Conservation (phyloP, 2,888 invertebrate species). For the Cephus sareptanus region DNA sequence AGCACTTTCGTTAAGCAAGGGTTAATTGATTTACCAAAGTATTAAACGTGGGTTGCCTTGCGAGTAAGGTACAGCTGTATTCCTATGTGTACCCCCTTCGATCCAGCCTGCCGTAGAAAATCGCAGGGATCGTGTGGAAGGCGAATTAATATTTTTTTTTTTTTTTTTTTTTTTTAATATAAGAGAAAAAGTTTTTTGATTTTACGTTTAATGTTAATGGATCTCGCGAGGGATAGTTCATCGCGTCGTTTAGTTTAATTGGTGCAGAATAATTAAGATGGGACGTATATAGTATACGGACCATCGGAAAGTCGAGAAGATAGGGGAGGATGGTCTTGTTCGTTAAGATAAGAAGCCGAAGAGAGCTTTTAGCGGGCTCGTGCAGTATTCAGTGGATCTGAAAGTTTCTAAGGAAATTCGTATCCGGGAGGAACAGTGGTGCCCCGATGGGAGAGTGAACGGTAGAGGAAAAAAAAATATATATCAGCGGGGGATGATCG, state of each 20-base stretch:
- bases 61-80: no score
- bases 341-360: neutral
- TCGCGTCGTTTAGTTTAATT: neutral
- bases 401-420: neutral
- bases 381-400: neutral
- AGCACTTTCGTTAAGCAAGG: neutral
- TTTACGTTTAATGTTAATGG: neutral
- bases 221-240: neutral
- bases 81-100: no score
- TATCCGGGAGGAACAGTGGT: neutral
- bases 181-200: neutral
- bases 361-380: neutral
- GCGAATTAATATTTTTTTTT: neutral
- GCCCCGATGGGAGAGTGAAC: neutral
- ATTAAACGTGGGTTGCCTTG: neutral
- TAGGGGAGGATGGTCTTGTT: neutral
- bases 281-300: neutral
- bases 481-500: neutral
- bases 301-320: neutral
- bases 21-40: neutral
- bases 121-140: no score
- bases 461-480: neutral
- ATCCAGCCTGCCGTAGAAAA: neutral
- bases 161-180: neutral
- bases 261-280: neutral